Evolutionary conservation across 1,140 invertebrate genomes (phyloP), one percentile per base, ranked within the genome.

Genomic region (Drosophila yakuba): DNA sequence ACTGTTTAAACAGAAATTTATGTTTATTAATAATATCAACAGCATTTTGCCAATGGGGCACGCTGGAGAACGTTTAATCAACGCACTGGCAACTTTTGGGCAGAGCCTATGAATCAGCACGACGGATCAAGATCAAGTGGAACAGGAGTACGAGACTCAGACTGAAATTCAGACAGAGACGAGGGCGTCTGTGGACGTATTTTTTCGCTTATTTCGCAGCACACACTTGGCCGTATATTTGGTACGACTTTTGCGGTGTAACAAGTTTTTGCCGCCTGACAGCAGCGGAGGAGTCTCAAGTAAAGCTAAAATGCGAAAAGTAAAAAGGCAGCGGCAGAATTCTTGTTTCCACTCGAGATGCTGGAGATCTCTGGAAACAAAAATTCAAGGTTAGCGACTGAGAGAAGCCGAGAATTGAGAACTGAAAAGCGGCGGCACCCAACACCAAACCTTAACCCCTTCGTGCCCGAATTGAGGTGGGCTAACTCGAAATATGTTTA

Each of bases 21-120:
- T 85, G 69, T 82, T 86, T 86, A 86, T 83, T 88, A 86, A 88
- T 86, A 88, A 79, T 86, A 86, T 86, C 82, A 86, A 88, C 82
- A 88, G 67, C 66, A 38, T 52, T 68, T 73, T 60, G 38, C 45
- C 35, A 14, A 11, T 32, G 48, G 20, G 67, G 56, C 51, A 20
- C n/a, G 15, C 23, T 15, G 43, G 32, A 52, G 58, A 84, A 48
- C 82, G 82, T 86, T 85, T 86, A 81, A 86, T 86, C 67, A 85
- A 84, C 77, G 66, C 72, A 41, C 66, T 39, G 54, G 62, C 64
- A 48, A 66, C 41, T 66, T 80, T 74, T 52, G 43, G 63, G 50
- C 72, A 69, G 79, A 60, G 79, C 71, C 83, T 86, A 86, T 86
- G 83, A 86, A 88, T 86, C 83, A 86, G 83, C 62, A 57, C 52